Evolutionary conservation across 2,888 invertebrate species (phyloP).

Genomic region (Opisthograptis luteolata): DNA sequence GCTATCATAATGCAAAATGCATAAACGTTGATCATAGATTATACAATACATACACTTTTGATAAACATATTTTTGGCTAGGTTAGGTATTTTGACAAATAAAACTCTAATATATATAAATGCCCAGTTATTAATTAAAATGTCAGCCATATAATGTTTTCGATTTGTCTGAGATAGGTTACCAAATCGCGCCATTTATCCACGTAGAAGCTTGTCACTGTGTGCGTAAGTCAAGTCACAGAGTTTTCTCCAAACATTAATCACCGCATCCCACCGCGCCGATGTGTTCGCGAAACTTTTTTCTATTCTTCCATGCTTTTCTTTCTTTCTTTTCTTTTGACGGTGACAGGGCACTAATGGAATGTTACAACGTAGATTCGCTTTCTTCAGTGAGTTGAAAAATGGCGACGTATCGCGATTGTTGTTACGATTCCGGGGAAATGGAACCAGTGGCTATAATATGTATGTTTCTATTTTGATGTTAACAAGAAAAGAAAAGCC

Average conservation of each 20-base stretch:
- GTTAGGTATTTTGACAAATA: too few species aligned
- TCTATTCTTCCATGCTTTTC: slow-evolving; percentile 43
- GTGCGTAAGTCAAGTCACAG: not conserved
- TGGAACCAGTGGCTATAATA: slow-evolving; percentile 3
- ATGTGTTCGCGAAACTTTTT: slow-evolving; percentile 44
- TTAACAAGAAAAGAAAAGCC: too few species aligned
- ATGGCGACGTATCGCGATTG: slow-evolving; percentile 55
- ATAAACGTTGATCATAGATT: too few species aligned
- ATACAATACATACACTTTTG: too few species aligned
- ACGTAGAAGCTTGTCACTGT: not conserved
- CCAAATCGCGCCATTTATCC: too few species aligned
- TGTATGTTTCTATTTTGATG: too few species aligned
- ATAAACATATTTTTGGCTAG: too few species aligned
- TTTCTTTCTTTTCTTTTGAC: slow-evolving; percentile 56
- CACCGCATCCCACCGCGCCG: slow-evolving; percentile 40
- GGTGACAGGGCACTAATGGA: slow-evolving; percentile 79
- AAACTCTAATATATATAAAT: too few species aligned
- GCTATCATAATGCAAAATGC: too few species aligned
- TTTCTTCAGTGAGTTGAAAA: slow-evolving; percentile 53
- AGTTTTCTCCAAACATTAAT: slow-evolving; percentile 33
- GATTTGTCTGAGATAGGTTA: too few species aligned
- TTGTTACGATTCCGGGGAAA: slow-evolving; percentile 34
- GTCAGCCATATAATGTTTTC: too few species aligned
- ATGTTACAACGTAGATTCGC: slow-evolving; percentile 63
- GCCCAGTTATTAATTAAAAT: too few species aligned